Evolutionary conservation across 2,797 vertebrate species (phyloP), one percentile per base, ranked within the genome.

Genomic region (Peromyscus nudipes): DNA sequence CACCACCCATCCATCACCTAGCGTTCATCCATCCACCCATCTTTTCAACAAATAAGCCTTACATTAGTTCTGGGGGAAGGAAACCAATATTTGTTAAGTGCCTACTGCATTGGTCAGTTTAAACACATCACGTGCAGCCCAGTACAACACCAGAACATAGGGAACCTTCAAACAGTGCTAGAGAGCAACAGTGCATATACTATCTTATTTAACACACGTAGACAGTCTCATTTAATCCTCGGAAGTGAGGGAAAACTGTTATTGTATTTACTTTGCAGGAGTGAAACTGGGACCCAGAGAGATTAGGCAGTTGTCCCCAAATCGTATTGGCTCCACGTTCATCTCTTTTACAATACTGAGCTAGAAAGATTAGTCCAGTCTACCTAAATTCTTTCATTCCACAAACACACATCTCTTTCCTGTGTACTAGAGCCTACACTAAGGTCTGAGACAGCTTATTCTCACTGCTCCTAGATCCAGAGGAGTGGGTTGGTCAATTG

Each of bases 271-370:
- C 4, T 57, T 37, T 73, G 37, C 4, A 80, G 31, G 49, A 91
- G 25, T 83, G 27, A 96, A 79, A 89, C 31, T 62, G 43, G 93
- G 49, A 64, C 80, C 57, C 25, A 81, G n/a, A 95, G 80, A 96
- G 71, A 77, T 69, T 37, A 67, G 4, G 6, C 27, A 37, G 34
- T 94, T 89, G 8, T n/a, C 10, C 25, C 9, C 67, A 94, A 64
- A 83, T 89, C 77, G 79, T 76, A 64, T 3, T 43, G 34, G 83
- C 17, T 27, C 7, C 6, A 19, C 65, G 12, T 60, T 84, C 92
- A 77, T 71, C 67, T 86, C 57, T n/a, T 95, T 91, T 86, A 71
- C 14, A 40, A 16, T 27, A 46, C 29, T 77, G 64, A 96, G 43
- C 37, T 95, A 57, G 40, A 69, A 40, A 73, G 80, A 49, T 25